Evolutionary conservation across 2,888 invertebrate species (phyloP).

Genomic region (Lithophane ornitopus): DNA sequence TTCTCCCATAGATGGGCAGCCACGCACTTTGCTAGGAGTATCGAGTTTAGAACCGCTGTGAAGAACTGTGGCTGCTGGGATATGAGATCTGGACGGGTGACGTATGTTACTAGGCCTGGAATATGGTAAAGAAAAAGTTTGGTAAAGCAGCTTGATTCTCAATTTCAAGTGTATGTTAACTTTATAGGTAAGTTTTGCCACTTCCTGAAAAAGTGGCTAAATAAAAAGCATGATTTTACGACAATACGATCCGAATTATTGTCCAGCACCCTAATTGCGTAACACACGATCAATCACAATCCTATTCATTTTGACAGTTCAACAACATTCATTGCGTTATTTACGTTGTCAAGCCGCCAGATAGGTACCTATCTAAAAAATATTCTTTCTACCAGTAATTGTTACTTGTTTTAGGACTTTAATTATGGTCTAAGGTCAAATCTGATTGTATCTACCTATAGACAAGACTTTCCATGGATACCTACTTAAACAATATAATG

Average conservation of each 20-base stretch:
- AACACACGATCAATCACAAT: too few species aligned
- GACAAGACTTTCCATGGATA: not conserved
- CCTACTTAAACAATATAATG: not conserved
- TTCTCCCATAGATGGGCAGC: conserved; percentile 94
- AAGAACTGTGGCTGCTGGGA: conserved; percentile 81
- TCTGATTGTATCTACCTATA: not conserved
- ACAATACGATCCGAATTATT: too few species aligned
- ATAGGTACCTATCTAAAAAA: not conserved
- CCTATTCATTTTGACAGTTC: too few species aligned
- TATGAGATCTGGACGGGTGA: conserved; percentile 82
- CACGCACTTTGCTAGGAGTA: conserved; percentile 92
- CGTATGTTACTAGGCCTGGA: conserved; percentile 90
- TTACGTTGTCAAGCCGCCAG: not conserved
- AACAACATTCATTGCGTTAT: too few species aligned
- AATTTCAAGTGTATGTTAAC: not conserved
- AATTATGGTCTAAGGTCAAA: not conserved
- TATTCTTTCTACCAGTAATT: not conserved
- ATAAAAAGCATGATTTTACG: too few species aligned
- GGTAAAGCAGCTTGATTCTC: not conserved
- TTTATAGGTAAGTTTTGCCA: too few species aligned
- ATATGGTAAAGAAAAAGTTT: conserved; percentile 3
- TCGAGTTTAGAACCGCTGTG: conserved; percentile 90
- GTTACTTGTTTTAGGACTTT: not conserved
- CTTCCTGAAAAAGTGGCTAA: too few species aligned
- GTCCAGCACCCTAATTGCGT: too few species aligned